Percentiles rank a stretch among this genome's conserved stretches.
Evolutionary conservation across 1,140 invertebrate species (phyloP).

Genomic region (Papilio machaon): DNA sequence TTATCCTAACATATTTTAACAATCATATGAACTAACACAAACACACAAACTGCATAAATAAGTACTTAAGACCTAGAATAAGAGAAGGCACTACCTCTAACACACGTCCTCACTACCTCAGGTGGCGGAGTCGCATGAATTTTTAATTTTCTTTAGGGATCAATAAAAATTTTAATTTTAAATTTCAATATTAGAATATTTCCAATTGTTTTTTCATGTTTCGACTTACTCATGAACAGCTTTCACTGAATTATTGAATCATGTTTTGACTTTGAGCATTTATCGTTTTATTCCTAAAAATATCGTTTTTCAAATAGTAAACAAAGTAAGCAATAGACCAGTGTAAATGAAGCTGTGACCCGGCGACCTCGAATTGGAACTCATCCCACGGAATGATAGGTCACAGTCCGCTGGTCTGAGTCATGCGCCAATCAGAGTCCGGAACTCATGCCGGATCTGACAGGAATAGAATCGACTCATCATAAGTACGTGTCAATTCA

Average conservation of each 20-base stretch:
- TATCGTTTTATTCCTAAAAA: no score
- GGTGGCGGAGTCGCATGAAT: no score
- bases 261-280: not conserved
- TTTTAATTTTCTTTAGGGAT: no score
- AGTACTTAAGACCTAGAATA: no score
- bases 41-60: no score
- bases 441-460: conserved; percentile 15
- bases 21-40: no score
- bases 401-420: conserved; percentile 5
- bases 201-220: no score
- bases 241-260: not conserved
- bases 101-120: no score
- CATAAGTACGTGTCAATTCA: not conserved
- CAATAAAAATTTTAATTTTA: no score
- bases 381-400: not conserved
- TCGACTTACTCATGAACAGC: not conserved
- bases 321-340: not conserved
- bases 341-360: conserved; percentile 13
- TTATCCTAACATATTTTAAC: no score
- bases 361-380: conserved; percentile 6
- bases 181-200: no score
- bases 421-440: not conserved
- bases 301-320: not conserved
- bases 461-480: conserved; percentile 24
- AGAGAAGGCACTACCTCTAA: no score